Percentiles rank a stretch among this genome's conserved stretches.
Conservation (phyloP, 2,888 invertebrate species). For the Xanthorhoe spadicearia region DNA sequence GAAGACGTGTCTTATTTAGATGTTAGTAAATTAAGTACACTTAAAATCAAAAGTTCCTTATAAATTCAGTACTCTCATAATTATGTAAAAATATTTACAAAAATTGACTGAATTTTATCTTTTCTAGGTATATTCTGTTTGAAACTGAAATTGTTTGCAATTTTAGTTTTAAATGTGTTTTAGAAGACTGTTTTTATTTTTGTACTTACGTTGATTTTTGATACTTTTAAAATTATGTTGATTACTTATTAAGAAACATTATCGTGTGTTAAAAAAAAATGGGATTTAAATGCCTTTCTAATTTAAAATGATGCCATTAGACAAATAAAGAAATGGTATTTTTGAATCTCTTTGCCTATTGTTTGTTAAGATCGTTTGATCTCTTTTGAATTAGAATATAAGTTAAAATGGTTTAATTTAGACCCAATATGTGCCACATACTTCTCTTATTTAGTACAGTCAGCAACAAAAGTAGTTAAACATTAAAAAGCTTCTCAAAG, state of each 20-base stretch:
- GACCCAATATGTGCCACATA: not conserved
- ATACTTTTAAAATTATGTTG: slow-evolving; percentile 27
- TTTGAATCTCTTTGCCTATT: not conserved
- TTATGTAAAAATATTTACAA: not conserved
- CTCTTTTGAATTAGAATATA: slow-evolving; percentile 2
- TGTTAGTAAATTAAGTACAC: too few species aligned
- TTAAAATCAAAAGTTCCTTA: not conserved
- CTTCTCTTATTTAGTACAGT: not conserved
- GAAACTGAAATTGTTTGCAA: slow-evolving; percentile 1
- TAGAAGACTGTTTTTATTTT: slow-evolving; percentile 27
- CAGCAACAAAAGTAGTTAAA: not conserved
- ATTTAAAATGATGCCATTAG: too few species aligned
- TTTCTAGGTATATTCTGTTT: slow-evolving; percentile 1
- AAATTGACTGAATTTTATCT: not conserved
- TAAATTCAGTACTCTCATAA: not conserved
- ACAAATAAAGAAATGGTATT: too few species aligned
- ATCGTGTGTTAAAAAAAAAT: not conserved
- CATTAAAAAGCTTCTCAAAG: too few species aligned
- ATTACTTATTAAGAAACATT: slow-evolving; percentile 20
- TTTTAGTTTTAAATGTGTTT: slow-evolving; percentile 6
- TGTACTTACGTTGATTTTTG: slow-evolving; percentile 30
- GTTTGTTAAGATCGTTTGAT: not conserved
- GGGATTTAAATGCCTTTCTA: not conserved
- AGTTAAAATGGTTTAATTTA: not conserved
- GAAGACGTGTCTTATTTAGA: too few species aligned